Conservation (phyloP, 1,140 invertebrate species). For the Zaprionus camerounensis region DNA sequence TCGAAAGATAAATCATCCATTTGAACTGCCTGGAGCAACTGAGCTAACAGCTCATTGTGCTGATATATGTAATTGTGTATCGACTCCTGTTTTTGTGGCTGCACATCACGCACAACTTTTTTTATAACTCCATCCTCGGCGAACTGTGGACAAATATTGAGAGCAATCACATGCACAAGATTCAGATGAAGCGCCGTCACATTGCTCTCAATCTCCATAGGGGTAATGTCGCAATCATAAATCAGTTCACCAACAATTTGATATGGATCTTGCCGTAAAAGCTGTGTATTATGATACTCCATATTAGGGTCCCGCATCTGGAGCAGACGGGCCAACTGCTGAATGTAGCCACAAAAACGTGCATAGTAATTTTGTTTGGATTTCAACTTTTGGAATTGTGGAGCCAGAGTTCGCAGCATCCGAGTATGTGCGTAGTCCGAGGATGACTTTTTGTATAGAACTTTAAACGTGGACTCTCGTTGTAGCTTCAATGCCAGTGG, state of each 20-base stretch:
- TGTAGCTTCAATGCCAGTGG: constrained; percentile 62
- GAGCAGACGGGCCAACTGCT: constrained; percentile 82
- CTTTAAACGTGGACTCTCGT: constrained; percentile 57
- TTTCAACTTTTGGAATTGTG: constrained; percentile 65
- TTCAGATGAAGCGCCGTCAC: constrained; percentile 86
- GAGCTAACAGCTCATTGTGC: constrained; percentile 86
- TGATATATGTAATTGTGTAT: constrained; percentile 86
- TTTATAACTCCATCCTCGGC: constrained; percentile 28
- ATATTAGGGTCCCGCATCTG: constrained; percentile 83
- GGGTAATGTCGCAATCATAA: constrained; percentile 85
- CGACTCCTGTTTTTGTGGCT: constrained; percentile 56
- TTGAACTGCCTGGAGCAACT: constrained; percentile 86
- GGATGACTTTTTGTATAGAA: constrained; percentile 44
- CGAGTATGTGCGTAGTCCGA: constrained; percentile 51
- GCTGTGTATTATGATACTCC: constrained; percentile 83
- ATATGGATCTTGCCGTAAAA: constrained; percentile 82
- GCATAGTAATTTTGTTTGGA: constrained; percentile 79
- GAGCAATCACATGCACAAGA: constrained; percentile 86
- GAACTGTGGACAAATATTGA: constrained; percentile 86
- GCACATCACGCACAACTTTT: constrained; percentile 23
- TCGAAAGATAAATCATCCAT: constrained; percentile 56
- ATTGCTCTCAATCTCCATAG: constrained; percentile 85
- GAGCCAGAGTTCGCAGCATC: constrained; percentile 51
- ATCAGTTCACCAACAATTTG: constrained; percentile 86
- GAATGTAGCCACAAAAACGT: constrained; percentile 84